A percentile compares a stretch with the other conserved stretches of the same genome.
Evolutionary conservation across 53 echinoderm and acorn worm species (phyloP).

Genomic region (Hippasteria phrygiana): DNA sequence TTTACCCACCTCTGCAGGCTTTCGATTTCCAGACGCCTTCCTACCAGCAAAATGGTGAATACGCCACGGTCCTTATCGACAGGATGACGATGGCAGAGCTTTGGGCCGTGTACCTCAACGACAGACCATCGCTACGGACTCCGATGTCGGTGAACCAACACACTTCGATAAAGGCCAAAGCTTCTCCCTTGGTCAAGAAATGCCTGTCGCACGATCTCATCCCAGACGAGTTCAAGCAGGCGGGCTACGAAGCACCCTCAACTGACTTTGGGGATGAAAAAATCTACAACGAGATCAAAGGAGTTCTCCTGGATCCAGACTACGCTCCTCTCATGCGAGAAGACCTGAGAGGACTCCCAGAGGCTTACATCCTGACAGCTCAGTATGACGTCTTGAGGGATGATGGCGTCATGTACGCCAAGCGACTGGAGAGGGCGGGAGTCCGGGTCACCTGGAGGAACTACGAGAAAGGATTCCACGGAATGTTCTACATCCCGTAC

Average conservation of each 20-base stretch:
- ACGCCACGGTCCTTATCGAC: not conserved
- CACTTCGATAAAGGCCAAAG: slow-evolving; percentile 68
- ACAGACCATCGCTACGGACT: not conserved
- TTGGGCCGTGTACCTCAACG: slow-evolving; percentile 64
- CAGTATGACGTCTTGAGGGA: slow-evolving; percentile 85
- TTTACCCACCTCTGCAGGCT: not conserved
- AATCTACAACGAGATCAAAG: slow-evolving; percentile 69
- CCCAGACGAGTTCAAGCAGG: slow-evolving; percentile 67
- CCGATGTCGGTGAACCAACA: slow-evolving; percentile 71
- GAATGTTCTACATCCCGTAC: slow-evolving; percentile 5
- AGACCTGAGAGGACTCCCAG: slow-evolving; percentile 67
- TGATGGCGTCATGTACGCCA: slow-evolving; percentile 90
- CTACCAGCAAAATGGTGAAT: slow-evolving; percentile 2
- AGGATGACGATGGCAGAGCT: not conserved
- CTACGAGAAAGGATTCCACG: slow-evolving; percentile 67
- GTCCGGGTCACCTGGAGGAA: slow-evolving; percentile 71
- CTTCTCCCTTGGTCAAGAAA: slow-evolving; percentile 58
- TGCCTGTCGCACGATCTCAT: slow-evolving; percentile 78
- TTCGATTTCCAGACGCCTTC: not conserved
- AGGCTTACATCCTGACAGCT: slow-evolving; percentile 82
- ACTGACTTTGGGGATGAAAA: slow-evolving; percentile 60
- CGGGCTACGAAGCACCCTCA: slow-evolving; percentile 64
- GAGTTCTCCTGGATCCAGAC: slow-evolving; percentile 63
- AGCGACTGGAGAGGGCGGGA: slow-evolving; percentile 81
- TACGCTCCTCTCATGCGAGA: slow-evolving; percentile 82